Evolutionary conservation across 2,888 invertebrate genomes (phyloP).

Genomic region (Danaus chrysippus): DNA sequence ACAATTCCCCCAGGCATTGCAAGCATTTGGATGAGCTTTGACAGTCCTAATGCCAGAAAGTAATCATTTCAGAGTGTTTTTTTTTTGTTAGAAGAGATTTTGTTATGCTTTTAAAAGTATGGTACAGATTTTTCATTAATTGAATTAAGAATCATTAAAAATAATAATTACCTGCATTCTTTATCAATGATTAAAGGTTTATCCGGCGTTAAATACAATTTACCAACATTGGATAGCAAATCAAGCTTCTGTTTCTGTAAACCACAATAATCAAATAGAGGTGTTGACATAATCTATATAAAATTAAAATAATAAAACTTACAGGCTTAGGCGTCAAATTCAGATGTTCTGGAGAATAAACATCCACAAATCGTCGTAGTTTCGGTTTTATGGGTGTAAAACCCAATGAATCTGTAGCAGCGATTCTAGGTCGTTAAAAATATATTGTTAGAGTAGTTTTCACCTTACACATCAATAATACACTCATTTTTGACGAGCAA

Average conservation of each 20-base stretch:
- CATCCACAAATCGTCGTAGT: conserved; percentile 65
- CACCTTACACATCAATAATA: conserved; percentile 10
- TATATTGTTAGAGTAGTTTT: conserved; percentile 7
- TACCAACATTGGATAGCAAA: conserved; percentile 50
- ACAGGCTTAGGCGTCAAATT: conserved; percentile 69
- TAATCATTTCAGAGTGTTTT: too few species aligned
- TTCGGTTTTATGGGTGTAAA: conserved; percentile 62
- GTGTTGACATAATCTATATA: too few species aligned
- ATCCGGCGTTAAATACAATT: conserved; percentile 54
- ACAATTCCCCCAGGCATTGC: conserved; percentile 51
- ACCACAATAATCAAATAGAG: conserved; percentile 3
- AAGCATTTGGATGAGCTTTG: conserved; percentile 48
- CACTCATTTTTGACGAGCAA: conserved; percentile 35
- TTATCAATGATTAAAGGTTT: conserved; percentile 48
- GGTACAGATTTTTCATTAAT: not conserved
- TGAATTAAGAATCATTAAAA: not conserved
- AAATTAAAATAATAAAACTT: conserved; percentile 40
- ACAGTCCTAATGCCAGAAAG: conserved; percentile 50
- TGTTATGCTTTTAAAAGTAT: too few species aligned
- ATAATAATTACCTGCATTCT: conserved; percentile 58
- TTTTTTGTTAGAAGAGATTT: too few species aligned
- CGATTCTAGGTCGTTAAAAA: conserved; percentile 22
- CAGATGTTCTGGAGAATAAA: conserved; percentile 73
- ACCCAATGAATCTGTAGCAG: conserved; percentile 45
- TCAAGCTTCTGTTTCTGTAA: conserved; percentile 50